phyloP scores from a whole-genome alignment of 2,797 vertebrate species.

The Picus viridis region DNA sequence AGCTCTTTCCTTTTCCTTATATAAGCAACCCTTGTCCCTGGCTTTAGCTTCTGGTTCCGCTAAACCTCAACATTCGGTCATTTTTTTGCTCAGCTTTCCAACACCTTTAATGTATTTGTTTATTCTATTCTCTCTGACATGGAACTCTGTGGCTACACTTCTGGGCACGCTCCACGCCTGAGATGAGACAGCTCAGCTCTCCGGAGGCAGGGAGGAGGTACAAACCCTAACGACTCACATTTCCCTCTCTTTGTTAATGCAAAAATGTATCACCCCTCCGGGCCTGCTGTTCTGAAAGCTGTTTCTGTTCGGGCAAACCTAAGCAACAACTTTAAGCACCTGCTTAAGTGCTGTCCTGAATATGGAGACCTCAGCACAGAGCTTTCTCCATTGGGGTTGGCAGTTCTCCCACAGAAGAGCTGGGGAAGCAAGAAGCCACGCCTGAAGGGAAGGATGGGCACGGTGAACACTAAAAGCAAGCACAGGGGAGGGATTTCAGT shows the following conservation, averaged over 20 bases:
- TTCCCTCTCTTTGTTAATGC: background rate
- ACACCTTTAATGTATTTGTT: background rate
- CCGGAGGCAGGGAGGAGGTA: background rate
- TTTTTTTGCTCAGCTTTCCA: background rate
- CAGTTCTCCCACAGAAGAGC: background rate
- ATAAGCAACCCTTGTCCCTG: background rate
- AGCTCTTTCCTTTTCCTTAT: background rate
- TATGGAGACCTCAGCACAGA: background rate
- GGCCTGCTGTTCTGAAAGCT: background rate
- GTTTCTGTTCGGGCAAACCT: background rate
- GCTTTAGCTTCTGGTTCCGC: background rate
- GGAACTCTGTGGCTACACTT: background rate
- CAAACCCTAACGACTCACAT: too few species aligned
- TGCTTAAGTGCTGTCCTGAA: background rate
- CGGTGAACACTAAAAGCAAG: fast-evolving
- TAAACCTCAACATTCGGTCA: background rate
- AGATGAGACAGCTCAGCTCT: background rate
- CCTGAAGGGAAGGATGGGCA: background rate
- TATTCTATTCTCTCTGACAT: background rate
- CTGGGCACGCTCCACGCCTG: background rate
- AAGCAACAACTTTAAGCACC: background rate
- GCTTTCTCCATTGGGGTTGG: background rate
- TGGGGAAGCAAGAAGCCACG: background rate
- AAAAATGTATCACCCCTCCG: background rate
- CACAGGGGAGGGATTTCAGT: background rate